phyloP scores from a whole-genome alignment of 92 coral and sea anemone species.

The Actinostola sp. region DNA sequence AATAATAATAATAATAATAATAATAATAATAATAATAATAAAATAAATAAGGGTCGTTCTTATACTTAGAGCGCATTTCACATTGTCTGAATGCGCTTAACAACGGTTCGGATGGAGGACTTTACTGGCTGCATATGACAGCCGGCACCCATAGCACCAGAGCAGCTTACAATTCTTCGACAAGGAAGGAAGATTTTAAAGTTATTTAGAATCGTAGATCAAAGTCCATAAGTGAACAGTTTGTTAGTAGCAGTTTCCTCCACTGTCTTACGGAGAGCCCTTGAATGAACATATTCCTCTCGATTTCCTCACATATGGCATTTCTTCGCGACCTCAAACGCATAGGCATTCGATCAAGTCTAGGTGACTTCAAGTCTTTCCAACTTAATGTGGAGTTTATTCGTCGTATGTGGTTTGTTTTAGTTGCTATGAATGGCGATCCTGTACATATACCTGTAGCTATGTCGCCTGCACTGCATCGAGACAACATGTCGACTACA shows the following conservation, averaged over 20 bases:
- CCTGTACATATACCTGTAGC: background rate
- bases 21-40: too few species aligned
- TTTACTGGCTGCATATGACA: background rate
- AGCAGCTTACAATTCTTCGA: background rate
- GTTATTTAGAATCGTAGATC: slow-evolving; percentile 49
- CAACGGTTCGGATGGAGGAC: too few species aligned
- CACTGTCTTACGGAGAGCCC: slow-evolving; percentile 66
- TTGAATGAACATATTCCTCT: slow-evolving; percentile 26
- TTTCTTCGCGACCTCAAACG: slow-evolving; percentile 36
- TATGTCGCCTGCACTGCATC: slow-evolving; percentile 30
- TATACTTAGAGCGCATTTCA: too few species aligned
- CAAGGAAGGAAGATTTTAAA: too few species aligned
- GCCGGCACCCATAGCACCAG: background rate
- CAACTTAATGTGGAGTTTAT: slow-evolving; percentile 28
- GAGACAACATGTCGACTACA: background rate
- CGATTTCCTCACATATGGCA: slow-evolving; percentile 64
- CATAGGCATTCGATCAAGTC: slow-evolving; percentile 13
- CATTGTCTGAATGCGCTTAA: too few species aligned
- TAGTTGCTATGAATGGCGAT: background rate
- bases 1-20: too few species aligned
- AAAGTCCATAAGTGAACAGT: slow-evolving; percentile 37
- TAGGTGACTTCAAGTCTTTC: slow-evolving; percentile 23
- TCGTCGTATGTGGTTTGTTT: background rate
- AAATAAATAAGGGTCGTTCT: too few species aligned
- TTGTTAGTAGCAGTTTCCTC: slow-evolving; percentile 62